Base-by-base conservation (phyloP, 1,140 invertebrate genomes). In the Globodera ellingtonae region DNA sequence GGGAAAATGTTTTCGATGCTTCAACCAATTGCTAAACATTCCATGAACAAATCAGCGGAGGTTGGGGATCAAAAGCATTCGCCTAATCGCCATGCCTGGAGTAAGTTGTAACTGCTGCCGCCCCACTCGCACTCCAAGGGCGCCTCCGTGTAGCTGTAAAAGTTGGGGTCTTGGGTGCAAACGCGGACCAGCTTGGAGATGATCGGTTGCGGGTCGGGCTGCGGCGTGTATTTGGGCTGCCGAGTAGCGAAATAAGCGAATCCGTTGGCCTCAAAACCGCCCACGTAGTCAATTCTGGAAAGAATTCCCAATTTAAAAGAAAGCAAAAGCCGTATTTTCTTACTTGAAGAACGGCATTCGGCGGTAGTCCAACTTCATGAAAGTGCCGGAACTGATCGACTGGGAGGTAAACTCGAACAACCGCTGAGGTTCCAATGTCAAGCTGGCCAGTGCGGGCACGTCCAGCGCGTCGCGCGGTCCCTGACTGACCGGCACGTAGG, bases 241-340 rank as follows among this genome's bases (percentile, higher is more conserved):
- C 87, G 71, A 6, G 87, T 88, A n/a, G 86, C 88, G 75, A 88
- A 88, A 73, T 88, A 88, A 21, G 85, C 86, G 74, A 87, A 88
- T 15, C 80, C 84, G 46, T 82, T 84, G n/a, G 80, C 70, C 75
- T 88, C 84, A 74, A 89, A 88, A 52, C 88, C 88, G 24, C 82
- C 83, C 35, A 89, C 79, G 75, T 88, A 88, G 67, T 88, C 87
- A 52, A 88, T 89, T 66, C 78, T 76, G 50, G 80, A 86, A 56
- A 6, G 35, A 35, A 73, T 18, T 8, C 10, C 50, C 52, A 56
- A 21, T 35, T 50, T 46, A 35, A 84, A 50, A 8, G 65, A 59
- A 79, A 75, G 47, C 69, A 24, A 50, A 13, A 21, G 44, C 47
- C 50, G 52, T 7, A 47, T 24, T 52, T 65, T 21, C 24, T 47